phyloP scores from a whole-genome alignment of 2,797 vertebrate species.

The Amblyopsis hoosieri region DNA sequence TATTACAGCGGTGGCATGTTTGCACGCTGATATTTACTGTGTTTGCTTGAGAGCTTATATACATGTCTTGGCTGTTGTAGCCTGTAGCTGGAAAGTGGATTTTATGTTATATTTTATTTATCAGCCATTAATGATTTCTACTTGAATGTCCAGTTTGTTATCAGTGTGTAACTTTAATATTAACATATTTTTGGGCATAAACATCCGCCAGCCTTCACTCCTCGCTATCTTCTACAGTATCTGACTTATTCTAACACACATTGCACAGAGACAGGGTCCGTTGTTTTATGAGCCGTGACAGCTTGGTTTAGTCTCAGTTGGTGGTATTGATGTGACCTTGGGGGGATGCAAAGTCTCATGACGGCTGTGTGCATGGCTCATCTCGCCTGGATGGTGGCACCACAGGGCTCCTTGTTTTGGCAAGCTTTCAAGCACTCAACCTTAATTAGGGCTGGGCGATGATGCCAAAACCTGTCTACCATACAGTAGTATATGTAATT shows the following conservation, averaged over 20 bases:
- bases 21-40: slow-evolving; percentile 41
- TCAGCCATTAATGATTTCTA: slow-evolving; percentile 48
- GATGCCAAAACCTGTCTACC: no score
- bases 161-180: no score
- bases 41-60: slow-evolving; percentile 61
- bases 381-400: slow-evolving; percentile 30
- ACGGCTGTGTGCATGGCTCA: slow-evolving; percentile 23
- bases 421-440: slow-evolving; percentile 5
- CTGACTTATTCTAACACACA: slow-evolving; percentile 23
- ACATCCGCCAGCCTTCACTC: slow-evolving; percentile 14
- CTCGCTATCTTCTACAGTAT: slow-evolving; percentile 8
- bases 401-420: slow-evolving; percentile 41
- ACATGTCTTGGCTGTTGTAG: slow-evolving; percentile 54
- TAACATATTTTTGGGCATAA: slow-evolving; percentile 1
- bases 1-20: slow-evolving; percentile 37
- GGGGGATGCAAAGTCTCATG: slow-evolving; percentile 46
- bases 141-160: not conserved
- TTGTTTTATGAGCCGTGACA: slow-evolving; percentile 64
- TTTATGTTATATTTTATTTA: slow-evolving; percentile 55
- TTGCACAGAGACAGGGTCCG: slow-evolving; percentile 30
- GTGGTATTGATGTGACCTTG: slow-evolving; percentile 51
- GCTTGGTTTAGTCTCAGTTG: slow-evolving; percentile 49
- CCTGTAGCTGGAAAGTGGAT: slow-evolving; percentile 52
- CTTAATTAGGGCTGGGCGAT: no score
- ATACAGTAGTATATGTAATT: no score